These are phyloP conservation scores for Seira sanloemensis DNA, from an alignment of 2,888 invertebrate genomes.

Conservation along the genomic window DNA sequence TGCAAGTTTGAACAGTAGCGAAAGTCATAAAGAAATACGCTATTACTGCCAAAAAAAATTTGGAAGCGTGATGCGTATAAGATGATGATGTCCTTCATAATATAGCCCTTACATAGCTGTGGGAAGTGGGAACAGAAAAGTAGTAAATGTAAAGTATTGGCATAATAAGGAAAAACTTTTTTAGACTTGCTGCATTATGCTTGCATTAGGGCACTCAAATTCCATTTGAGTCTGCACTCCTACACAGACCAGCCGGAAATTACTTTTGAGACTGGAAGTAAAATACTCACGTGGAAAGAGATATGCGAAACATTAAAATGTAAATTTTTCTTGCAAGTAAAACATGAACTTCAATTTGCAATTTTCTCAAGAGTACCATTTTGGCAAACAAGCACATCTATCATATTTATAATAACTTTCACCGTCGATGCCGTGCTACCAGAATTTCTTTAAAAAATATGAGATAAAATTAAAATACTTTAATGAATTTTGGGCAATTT, in stretches of 20 bases:
- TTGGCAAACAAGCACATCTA: too few species aligned
- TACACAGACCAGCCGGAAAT: neutral
- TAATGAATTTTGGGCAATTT: too few species aligned
- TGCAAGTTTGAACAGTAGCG: neutral
- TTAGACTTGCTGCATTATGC: neutral
- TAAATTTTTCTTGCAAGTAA: constrained; percentile 6
- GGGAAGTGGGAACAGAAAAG: too few species aligned
- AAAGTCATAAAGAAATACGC: neutral
- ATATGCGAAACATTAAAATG: constrained; percentile 5
- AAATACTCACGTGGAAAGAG: neutral
- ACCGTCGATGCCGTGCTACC: neutral
- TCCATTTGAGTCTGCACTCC: constrained; percentile 24
- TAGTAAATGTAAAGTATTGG: neutral
- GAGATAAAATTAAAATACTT: too few species aligned
- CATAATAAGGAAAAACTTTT: constrained; percentile 13
- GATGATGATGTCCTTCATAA: too few species aligned
- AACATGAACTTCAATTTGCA: too few species aligned
- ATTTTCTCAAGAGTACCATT: too few species aligned
- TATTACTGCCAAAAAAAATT: neutral
- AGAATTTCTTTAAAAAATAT: neutral
- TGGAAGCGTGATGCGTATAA: too few species aligned
- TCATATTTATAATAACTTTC: constrained; percentile 18
- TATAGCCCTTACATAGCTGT: too few species aligned
- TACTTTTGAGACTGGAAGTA: constrained; percentile 13
- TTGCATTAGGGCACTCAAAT: neutral